Conservation (phyloP, 1,140 invertebrate genomes). For the Coelopa frigida region DNA sequence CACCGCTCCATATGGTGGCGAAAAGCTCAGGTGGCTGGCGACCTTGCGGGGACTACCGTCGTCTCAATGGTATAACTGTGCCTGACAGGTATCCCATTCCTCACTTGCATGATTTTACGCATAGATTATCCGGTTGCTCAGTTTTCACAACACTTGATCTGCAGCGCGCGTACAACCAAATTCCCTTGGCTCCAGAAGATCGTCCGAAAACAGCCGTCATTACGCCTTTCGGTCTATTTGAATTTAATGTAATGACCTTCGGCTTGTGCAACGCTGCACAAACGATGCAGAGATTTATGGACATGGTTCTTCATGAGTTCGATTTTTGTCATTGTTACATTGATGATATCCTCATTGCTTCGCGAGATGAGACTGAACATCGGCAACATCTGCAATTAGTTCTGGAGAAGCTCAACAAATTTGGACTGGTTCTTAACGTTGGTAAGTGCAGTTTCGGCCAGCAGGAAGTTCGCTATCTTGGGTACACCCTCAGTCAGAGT, state of each 20-base stretch:
- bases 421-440: no score
- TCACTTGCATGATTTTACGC: conserved; percentile 4
- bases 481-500: no score
- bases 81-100: conserved; percentile 20
- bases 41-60: conserved; percentile 45
- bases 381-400: no score
- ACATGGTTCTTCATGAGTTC: conserved; percentile 5
- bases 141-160: conserved; percentile 12
- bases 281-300: conserved; percentile 10
- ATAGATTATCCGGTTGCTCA: conserved; percentile 15
- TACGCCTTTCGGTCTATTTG: conserved; percentile 13
- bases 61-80: conserved; percentile 44
- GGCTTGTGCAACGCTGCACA: conserved; percentile 15
- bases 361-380: no score
- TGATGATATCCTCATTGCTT: no score
- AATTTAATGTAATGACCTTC: conserved; percentile 15
- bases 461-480: no score
- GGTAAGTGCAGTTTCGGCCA: no score
- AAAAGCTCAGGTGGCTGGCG: conserved; percentile 41
- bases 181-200: conserved; percentile 2
- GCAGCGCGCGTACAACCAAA: conserved; percentile 46
- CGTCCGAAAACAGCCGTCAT: conserved; percentile 12
- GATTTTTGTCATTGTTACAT: conserved; percentile 5
- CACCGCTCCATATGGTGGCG: conserved; percentile 42
- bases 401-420: no score